Base-by-base conservation (phyloP, 2,797 vertebrate species). In the Dipus sagitta region DNA sequence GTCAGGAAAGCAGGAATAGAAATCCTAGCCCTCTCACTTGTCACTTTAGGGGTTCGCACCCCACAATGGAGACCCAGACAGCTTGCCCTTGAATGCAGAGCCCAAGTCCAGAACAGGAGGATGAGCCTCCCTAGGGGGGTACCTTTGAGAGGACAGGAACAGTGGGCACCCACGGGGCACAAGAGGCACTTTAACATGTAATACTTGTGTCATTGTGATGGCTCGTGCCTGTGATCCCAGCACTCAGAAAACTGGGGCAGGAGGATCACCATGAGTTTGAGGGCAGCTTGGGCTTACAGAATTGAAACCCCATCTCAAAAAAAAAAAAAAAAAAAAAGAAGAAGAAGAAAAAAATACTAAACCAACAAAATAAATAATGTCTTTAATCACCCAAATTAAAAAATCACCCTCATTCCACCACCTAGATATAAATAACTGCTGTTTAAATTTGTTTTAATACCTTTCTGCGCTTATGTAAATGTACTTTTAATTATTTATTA, bases 401-500 rank as follows among this genome's bases (percentile, higher is more conserved):
- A 79, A 76, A 65, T 2, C 38, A 71, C 32, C 34, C 75, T 7
- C 34, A 30, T 70, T 83, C 88, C 60, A 58, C 84, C 76, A 74
- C 38, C 68, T 67, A 38, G 76, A 78, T 92, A 77, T 71, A 91
- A 94, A 94, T 77, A 93, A 30, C 72, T 30, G 7, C 76, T 38
- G 52, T 80, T 94, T 89, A 80, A 70, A 38, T 92, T 88, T 83
- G 32, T 58, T 74, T 87, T 78, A 74, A 84, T 92, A 38, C 28
- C 75, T 91, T 86, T 76, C 88, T 86, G 71, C 52, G 64, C 60
- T 20, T 92, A 24, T 32, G 38, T 79, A 52, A 79, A 62, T 82
- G 75, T 23, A 23, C 28, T 47, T 86, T 92, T 87, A 81, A 91
- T 96, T 89, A 91, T 93, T 89, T 92, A 89, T 82, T 84, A 74